Evolutionary conservation across 2,113 vertebrate genomes (phyloP).

Genomic region (Perca fluviatilis): DNA sequence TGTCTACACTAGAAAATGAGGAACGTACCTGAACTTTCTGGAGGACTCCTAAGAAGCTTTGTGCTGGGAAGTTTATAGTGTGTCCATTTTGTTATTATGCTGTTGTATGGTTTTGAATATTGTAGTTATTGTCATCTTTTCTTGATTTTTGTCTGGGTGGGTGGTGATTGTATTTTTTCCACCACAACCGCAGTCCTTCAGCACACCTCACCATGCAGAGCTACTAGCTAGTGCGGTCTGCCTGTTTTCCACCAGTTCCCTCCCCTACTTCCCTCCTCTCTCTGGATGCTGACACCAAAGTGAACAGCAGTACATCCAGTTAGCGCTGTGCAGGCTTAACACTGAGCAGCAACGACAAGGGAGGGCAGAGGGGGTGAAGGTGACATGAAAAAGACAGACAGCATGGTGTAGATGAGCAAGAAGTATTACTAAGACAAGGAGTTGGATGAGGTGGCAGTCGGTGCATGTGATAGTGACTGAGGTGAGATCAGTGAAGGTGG

Average conservation of each 20-base stretch:
- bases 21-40: too few relatives aligned
- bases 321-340: constrained; percentile 27
- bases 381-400: constrained; percentile 14
- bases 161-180: too few relatives aligned
- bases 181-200: too few relatives aligned
- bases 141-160: too few relatives aligned
- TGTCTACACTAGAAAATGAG: too few relatives aligned
- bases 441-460: background rate
- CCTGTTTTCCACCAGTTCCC: background rate
- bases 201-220: background rate
- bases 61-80: too few relatives aligned
- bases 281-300: constrained; percentile 17
- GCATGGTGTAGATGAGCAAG: background rate
- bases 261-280: background rate
- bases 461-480: constrained; percentile 4
- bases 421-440: constrained; percentile 24
- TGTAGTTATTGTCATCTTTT: too few relatives aligned
- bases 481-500: background rate
- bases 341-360: background rate
- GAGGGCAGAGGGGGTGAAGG: constrained; percentile 15
- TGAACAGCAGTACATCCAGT: constrained; percentile 40
- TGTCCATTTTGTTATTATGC: too few relatives aligned
- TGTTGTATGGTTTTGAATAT: too few relatives aligned
- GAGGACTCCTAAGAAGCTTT: too few relatives aligned
- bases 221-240: background rate